Evolutionary conservation across 53 echinoderm and acorn worm species (phyloP).

Genomic region (Apostichopus leukothele): DNA sequence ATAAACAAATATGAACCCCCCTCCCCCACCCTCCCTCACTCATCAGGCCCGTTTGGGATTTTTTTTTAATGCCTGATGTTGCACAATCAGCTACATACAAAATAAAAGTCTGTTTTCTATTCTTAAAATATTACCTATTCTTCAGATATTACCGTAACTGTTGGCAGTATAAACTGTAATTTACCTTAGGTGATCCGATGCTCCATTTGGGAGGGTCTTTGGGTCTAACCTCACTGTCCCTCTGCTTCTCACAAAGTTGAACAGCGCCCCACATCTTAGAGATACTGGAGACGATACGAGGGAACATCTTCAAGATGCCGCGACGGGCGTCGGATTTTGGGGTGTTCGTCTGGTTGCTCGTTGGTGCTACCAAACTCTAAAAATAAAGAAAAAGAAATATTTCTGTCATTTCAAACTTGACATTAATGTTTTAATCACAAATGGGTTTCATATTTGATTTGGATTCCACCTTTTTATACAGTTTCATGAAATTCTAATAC

Average conservation of each 20-base stretch:
- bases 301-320: constrained; percentile 87
- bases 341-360: constrained; percentile 72
- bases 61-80: too few relatives aligned
- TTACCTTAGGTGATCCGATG: constrained; percentile 92
- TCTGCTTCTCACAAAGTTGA: constrained; percentile 61
- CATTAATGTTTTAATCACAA: background rate
- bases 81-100: background rate
- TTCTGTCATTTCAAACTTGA: background rate
- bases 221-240: constrained; percentile 37
- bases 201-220: constrained; percentile 78
- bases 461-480: background rate
- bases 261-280: constrained; percentile 84
- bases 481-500: background rate
- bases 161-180: background rate
- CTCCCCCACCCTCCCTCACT: too few relatives aligned
- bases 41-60: too few relatives aligned
- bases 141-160: too few relatives aligned
- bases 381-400: background rate
- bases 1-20: too few relatives aligned
- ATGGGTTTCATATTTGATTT: background rate
- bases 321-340: constrained; percentile 89
- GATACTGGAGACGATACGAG: constrained; percentile 86
- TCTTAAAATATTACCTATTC: background rate
- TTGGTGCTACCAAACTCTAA: constrained; percentile 67
- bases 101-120: background rate